Conservation (phyloP, 2,797 vertebrate species). For the Anisognathus igniventris region DNA sequence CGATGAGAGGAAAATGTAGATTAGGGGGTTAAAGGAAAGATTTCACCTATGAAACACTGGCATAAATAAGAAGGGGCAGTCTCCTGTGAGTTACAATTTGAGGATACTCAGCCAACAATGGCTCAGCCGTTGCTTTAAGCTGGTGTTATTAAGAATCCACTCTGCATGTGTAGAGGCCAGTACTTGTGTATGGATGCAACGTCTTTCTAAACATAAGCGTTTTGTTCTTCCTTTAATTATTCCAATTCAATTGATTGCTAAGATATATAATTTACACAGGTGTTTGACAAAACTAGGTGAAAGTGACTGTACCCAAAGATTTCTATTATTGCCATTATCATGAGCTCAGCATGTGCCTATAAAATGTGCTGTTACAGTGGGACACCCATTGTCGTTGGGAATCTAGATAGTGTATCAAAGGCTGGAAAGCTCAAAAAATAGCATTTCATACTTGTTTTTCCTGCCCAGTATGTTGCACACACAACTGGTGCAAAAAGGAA, state of each 20-base stretch:
- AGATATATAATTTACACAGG: neutral
- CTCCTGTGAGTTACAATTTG: neutral
- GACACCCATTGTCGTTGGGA: neutral
- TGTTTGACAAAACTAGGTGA: neutral
- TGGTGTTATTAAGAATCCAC: neutral
- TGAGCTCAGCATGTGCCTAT: neutral
- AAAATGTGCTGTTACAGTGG: neutral
- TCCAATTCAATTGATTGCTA: neutral
- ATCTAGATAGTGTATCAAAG: neutral
- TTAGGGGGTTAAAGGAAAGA: neutral
- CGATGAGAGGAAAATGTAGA: accelerated
- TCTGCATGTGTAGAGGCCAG: neutral
- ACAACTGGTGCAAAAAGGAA: neutral
- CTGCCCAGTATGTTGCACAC: neutral
- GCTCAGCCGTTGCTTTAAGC: neutral
- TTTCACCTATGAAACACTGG: neutral
- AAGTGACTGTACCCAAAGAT: neutral
- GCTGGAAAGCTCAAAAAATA: neutral
- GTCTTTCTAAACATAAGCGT: neutral
- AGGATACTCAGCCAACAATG: neutral
- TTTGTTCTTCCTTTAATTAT: neutral
- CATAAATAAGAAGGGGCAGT: neutral
- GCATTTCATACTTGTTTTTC: neutral
- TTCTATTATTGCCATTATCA: neutral
- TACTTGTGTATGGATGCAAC: neutral